Percentiles rank a stretch among this genome's conserved stretches.
These are phyloP conservation scores for Zaprionus lineosus DNA, from an alignment of 2,888 invertebrate species.

Conservation along the genomic window DNA sequence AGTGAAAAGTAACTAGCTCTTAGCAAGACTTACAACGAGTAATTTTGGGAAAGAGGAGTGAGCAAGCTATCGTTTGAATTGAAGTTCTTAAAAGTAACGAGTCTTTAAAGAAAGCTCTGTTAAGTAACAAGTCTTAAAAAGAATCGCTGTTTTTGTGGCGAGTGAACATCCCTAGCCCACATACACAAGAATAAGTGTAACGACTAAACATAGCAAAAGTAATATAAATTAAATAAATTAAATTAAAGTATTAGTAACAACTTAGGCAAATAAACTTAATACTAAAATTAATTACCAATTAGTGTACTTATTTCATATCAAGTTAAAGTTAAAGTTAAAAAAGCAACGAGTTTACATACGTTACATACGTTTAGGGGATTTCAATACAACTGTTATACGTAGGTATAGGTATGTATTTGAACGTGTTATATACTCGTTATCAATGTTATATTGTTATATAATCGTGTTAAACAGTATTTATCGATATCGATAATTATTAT, in stretches of 20 bases:
- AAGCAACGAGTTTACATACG: conserved; percentile 44
- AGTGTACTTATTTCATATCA: conserved; percentile 48
- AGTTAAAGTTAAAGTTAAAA: conserved; percentile 22
- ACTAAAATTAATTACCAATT: conserved; percentile 62
- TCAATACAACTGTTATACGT: conserved; percentile 39
- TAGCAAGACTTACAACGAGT: neutral
- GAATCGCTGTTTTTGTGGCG: neutral
- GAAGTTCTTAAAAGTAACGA: neutral
- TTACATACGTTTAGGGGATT: conserved; percentile 28
- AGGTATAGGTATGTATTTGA: conserved; percentile 14
- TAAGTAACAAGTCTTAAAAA: neutral
- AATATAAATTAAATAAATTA: too few relatives aligned
- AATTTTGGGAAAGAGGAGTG: too few relatives aligned
- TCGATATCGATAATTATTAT: neutral
- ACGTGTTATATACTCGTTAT: conserved; percentile 31
- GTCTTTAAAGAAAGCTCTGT: neutral
- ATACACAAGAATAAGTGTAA: conserved; percentile 24
- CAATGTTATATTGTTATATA: conserved; percentile 20
- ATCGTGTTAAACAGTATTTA: neutral
- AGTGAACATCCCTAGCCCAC: too few relatives aligned
- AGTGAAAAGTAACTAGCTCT: too few relatives aligned
- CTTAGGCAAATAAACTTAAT: conserved; percentile 47
- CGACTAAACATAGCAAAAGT: conserved; percentile 23
- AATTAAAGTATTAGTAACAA: conserved; percentile 64
- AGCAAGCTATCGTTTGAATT: too few relatives aligned